Evolutionary conservation across 2,113 vertebrate species (phyloP).

Genomic region (Sceloporus tristichus): DNA sequence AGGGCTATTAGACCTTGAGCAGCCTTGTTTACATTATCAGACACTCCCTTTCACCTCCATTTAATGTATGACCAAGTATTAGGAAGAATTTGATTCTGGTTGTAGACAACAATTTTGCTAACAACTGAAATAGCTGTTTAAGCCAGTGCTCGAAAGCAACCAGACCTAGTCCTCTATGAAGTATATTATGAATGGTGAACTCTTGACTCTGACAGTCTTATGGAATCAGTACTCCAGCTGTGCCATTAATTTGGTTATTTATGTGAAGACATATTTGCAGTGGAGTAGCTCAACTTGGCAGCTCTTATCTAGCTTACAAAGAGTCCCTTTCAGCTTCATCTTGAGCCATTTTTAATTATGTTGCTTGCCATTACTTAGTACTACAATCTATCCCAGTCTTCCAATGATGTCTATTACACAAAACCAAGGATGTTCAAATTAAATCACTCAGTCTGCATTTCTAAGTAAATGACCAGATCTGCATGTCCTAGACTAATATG

Average conservation of each 20-base stretch:
- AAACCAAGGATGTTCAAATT: background rate
- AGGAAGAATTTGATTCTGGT: accelerated
- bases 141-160: background rate
- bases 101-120: background rate
- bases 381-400: background rate
- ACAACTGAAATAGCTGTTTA: background rate
- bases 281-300: background rate
- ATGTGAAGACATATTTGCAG: constrained; percentile 5
- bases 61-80: background rate
- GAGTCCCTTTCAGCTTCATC: accelerated
- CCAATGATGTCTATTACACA: background rate
- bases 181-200: background rate
- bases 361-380: background rate
- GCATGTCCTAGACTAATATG: background rate
- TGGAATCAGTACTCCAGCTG: background rate
- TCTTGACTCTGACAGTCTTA: background rate
- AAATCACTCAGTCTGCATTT: background rate
- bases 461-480: background rate
- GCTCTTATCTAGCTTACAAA: background rate
- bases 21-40: background rate
- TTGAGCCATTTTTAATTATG: background rate
- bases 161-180: background rate
- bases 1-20: background rate
- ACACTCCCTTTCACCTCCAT: background rate
- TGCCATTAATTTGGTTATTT: background rate